A percentile compares a stretch with the other conserved stretches of the same genome.
Evolutionary conservation across 2,888 invertebrate species (phyloP).

Genomic region (Drosophila siamana): DNA sequence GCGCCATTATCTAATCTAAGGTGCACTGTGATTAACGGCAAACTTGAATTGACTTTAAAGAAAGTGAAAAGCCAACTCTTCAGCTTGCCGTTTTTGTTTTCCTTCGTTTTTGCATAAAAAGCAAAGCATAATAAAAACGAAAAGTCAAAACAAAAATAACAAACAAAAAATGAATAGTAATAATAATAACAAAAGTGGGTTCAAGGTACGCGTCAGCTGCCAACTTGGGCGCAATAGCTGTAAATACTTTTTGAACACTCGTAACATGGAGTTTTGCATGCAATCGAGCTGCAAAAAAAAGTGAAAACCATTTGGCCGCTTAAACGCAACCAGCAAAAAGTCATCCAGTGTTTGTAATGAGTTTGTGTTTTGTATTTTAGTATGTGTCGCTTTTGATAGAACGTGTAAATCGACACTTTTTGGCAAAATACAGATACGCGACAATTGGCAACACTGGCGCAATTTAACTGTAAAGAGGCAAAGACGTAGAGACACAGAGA

Average conservation of each 20-base stretch:
- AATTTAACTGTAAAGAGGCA: constrained; percentile 66
- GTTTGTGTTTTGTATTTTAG: neutral
- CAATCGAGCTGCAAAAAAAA: constrained; percentile 55
- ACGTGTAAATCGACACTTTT: constrained; percentile 37
- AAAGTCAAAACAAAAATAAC: constrained; percentile 27
- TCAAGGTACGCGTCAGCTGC: constrained; percentile 51
- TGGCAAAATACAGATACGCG: constrained; percentile 39
- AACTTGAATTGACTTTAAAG: constrained; percentile 37
- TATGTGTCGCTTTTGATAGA: constrained; percentile 34
- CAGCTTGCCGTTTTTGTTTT: neutral
- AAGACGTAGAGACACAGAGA: constrained; percentile 41
- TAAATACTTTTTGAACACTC: constrained; percentile 34
- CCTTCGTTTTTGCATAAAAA: constrained; percentile 27
- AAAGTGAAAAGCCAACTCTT: constrained; percentile 50
- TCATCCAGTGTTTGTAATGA: too few species aligned
- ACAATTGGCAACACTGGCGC: constrained; percentile 58
- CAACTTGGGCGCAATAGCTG: constrained; percentile 40
- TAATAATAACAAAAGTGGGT: constrained; percentile 36
- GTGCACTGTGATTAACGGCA: constrained; percentile 50
- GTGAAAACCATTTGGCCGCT: constrained; percentile 56
- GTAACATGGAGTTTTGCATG: constrained; percentile 53
- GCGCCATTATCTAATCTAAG: constrained; percentile 67
- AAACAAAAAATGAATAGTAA: constrained; percentile 31
- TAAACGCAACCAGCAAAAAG: constrained; percentile 33
- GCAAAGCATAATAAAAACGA: constrained; percentile 26